These are phyloP conservation scores for Holacanthus passer DNA, from an alignment of 2,113 vertebrate genomes.

Conservation along the genomic window DNA sequence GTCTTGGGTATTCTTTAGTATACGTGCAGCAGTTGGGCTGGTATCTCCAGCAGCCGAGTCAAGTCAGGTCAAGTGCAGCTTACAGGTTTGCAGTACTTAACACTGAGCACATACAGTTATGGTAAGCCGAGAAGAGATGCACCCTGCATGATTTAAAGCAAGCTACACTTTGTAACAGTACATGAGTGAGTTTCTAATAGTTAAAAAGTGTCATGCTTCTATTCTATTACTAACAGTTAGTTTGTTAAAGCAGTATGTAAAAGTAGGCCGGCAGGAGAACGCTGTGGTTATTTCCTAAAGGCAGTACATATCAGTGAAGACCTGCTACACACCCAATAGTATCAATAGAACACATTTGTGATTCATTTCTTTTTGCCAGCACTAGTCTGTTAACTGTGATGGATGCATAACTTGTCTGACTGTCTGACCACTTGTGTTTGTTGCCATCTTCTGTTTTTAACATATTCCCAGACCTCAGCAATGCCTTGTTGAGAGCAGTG, in stretches of 20 bases:
- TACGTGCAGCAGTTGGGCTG: neutral
- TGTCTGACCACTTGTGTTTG: too few relatives aligned
- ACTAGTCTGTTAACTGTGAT: neutral
- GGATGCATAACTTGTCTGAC: neutral
- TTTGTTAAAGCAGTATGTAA: neutral
- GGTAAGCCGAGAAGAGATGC: too few relatives aligned
- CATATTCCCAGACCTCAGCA: neutral
- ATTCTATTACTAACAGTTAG: neutral
- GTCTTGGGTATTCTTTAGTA: neutral
- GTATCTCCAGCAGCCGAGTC: too few relatives aligned
- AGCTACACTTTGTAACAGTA: neutral
- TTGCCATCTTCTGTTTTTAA: too few relatives aligned
- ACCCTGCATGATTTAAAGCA: neutral
- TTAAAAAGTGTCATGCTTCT: neutral
- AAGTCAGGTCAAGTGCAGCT: too few relatives aligned
- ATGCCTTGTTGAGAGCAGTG: neutral
- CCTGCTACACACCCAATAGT: neutral
- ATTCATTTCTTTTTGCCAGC: neutral
- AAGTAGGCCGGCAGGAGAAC: neutral
- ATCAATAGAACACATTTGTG: neutral
- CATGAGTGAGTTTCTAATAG: neutral
- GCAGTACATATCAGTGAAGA: neutral
- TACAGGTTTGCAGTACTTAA: too few relatives aligned
- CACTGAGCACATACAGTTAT: too few relatives aligned
- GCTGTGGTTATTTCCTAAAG: too few relatives aligned